phyloP scores from a whole-genome alignment of 2,888 invertebrate genomes.

The Sympetrum striolatum region DNA sequence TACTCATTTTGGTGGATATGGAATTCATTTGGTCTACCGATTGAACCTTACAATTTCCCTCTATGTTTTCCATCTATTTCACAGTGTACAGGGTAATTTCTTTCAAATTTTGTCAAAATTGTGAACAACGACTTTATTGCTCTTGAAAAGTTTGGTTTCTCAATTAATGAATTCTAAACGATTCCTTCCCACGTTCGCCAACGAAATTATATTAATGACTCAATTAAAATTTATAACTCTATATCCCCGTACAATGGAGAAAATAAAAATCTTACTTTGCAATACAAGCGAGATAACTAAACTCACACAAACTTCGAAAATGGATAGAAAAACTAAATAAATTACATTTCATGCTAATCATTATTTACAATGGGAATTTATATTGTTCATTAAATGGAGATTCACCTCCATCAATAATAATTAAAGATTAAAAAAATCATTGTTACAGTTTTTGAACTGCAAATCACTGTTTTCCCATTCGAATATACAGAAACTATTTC shows the following conservation, averaged over 20 bases:
- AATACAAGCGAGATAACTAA: background rate
- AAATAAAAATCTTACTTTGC: background rate
- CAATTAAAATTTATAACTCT: background rate
- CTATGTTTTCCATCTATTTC: too few relatives aligned
- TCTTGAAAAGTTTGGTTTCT: background rate
- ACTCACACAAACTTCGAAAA: background rate
- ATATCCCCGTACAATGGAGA: background rate
- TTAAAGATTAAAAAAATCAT: background rate
- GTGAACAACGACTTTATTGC: background rate
- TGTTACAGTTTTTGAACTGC: background rate
- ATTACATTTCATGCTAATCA: background rate
- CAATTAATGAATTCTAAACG: background rate
- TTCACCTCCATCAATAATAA: background rate
- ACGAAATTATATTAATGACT: background rate
- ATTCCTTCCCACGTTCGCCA: background rate
- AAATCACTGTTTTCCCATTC: too few relatives aligned
- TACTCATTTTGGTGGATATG: too few relatives aligned
- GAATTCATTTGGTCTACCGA: too few relatives aligned
- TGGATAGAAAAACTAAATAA: background rate
- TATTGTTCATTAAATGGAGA: background rate
- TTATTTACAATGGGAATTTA: slow-evolving; percentile 1
- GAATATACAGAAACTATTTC: too few relatives aligned
- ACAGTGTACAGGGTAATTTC: too few relatives aligned
- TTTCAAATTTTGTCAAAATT: background rate
- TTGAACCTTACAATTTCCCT: too few relatives aligned